phyloP scores from a whole-genome alignment of 2,113 vertebrate genomes.

The Chionodraco myersi region DNA sequence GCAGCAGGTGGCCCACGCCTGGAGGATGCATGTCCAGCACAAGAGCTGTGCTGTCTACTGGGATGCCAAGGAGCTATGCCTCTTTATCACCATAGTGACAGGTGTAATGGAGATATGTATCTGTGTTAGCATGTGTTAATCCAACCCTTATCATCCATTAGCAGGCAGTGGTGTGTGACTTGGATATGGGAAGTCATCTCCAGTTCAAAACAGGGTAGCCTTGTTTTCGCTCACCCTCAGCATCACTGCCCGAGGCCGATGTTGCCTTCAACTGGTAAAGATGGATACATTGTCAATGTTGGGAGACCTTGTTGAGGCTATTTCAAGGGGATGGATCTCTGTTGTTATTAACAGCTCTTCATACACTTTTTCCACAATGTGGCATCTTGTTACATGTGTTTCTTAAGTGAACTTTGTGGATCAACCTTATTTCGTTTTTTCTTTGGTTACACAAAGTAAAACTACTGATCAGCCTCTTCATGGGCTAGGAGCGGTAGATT shows the following conservation, averaged over 20 bases:
- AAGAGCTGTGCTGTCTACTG: conserved; percentile 6
- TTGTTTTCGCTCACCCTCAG: not conserved
- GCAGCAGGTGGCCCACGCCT: conserved; percentile 68
- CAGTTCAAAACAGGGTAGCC: conserved; percentile 52
- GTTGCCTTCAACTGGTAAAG: conserved; percentile 12
- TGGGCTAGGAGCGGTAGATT: not conserved
- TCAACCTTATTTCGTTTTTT: not conserved
- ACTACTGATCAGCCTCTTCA: not conserved
- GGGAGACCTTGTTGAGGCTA: conserved; percentile 3
- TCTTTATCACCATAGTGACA: conserved; percentile 27
- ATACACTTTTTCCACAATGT: not conserved
- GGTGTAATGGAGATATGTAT: conserved; percentile 24
- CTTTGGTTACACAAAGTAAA: not conserved
- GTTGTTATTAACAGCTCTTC: not conserved
- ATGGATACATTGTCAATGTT: conserved; percentile 5
- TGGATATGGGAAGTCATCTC: conserved; percentile 54
- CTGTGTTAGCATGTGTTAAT: conserved; percentile 6
- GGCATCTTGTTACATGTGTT: not conserved
- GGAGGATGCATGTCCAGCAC: conserved; percentile 47
- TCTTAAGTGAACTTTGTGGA: not conserved
- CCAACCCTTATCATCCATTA: conserved; percentile 47
- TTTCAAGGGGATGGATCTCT: conserved; percentile 36
- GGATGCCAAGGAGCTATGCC: conserved; percentile 8
- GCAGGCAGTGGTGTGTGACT: conserved; percentile 45
- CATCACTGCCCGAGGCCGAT: not conserved